Evolutionary conservation across 2,888 invertebrate genomes (phyloP).

Genomic region (Didymodactylos carnosus): DNA sequence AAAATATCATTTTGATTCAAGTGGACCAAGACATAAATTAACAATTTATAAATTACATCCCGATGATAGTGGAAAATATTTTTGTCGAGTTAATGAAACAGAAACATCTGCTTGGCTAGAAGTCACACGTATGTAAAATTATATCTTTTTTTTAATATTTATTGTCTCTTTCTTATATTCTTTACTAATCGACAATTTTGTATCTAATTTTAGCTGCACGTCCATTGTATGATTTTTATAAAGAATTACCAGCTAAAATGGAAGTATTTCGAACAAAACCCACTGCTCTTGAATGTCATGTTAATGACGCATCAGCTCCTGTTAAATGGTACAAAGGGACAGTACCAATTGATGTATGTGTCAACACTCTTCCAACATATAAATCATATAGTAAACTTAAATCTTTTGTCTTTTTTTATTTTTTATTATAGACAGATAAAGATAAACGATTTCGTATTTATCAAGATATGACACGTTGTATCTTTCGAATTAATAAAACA

Average conservation of each 20-base stretch:
- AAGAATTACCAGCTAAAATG: constrained; percentile 63
- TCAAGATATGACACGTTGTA: constrained; percentile 76
- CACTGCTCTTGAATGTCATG: constrained; percentile 68
- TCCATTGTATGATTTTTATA: constrained; percentile 74
- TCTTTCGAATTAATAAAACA: constrained; percentile 60
- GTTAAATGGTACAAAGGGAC: constrained; percentile 80
- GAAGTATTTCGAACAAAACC: constrained; percentile 79
- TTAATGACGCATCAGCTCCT: constrained; percentile 74
- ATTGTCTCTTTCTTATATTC: too few relatives aligned
- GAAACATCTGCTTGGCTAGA: constrained; percentile 70
- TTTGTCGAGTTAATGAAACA: constrained; percentile 74
- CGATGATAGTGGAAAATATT: constrained; percentile 89
- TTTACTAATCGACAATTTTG: background rate
- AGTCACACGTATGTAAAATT: constrained; percentile 51
- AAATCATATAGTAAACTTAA: too few relatives aligned
- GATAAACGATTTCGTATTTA: constrained; percentile 49
- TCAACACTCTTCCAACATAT: background rate
- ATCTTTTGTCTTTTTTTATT: too few relatives aligned
- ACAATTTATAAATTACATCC: constrained; percentile 73
- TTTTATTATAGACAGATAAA: constrained; percentile 43
- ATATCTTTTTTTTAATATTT: background rate
- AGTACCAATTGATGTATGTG: constrained; percentile 52
- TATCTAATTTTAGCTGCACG: constrained; percentile 54
- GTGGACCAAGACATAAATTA: constrained; percentile 56
- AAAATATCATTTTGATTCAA: constrained; percentile 81